Base-by-base conservation (phyloP, 2,113 vertebrate genomes). In the Jaculus jaculus region DNA sequence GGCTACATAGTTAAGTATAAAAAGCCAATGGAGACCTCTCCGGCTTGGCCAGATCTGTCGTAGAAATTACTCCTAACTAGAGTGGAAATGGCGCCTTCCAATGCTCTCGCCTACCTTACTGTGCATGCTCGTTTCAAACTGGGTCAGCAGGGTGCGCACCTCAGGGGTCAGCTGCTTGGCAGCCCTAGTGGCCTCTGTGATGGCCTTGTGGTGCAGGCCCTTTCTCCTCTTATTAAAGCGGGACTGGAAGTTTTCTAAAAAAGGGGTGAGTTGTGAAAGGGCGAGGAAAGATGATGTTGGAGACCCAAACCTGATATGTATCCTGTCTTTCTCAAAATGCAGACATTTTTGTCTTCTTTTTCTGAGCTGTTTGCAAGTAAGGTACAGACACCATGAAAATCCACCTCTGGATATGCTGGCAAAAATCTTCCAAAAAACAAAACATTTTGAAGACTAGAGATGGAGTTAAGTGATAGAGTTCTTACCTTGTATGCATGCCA, bases 201-300 rank as follows among this genome's bases (percentile, higher is more conserved):
- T 98, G 97, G 99, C 99, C 96, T 99, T 99, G 95, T 99, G 99
- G 97, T 99, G 99, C 96, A 99, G 98, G 88, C 99, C 99, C 98
- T 99, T 99, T 98, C 99, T 99, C 98, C 99, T 99, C 98, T 99
- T 98, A 98, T 99, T 99, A 97, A 99, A 99, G 93, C 99, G 99
- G 60, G 98, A 98, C 98, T 99, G 99, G 98, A 99, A 99, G 97
- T 99, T 99, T 97, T 99, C 99, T 97, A 99, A 98, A 98, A 99
- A 99, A 69, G 99, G 99, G 89, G 99, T 98, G 58, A 99, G 98
- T 96, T 99, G 99, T 63, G 98, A 97, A 95, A 99, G 98, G 92
- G 99, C 98, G 97, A 99, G 99, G 96, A 99, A 99, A 97, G 99
- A 99, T 69, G 99, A 99, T 96, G 99, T 99, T 75, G 99, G 99